Conservation (phyloP, 2,888 invertebrate species). For the Crossocerus cetratus region DNA sequence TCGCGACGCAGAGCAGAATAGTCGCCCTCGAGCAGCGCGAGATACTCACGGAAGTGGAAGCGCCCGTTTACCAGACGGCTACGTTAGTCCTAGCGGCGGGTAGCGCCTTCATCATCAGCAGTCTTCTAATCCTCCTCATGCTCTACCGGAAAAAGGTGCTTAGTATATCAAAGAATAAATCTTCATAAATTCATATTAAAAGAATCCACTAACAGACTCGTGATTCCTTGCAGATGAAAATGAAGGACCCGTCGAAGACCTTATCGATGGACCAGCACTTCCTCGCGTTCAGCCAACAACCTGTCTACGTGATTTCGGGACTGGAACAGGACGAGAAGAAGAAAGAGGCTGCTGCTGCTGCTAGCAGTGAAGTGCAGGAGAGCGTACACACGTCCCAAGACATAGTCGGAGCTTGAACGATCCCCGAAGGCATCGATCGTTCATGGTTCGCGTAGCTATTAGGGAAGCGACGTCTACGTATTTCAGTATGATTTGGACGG, state of each 20-base stretch:
- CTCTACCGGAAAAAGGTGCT: constrained; percentile 83
- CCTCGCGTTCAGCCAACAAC: constrained; percentile 81
- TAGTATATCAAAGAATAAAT: neutral
- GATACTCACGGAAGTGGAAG: constrained; percentile 83
- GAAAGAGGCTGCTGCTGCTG: constrained; percentile 44
- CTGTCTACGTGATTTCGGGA: constrained; percentile 84
- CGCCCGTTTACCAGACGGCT: constrained; percentile 85
- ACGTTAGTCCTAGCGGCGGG: constrained; percentile 87
- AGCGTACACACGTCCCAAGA: constrained; percentile 35
- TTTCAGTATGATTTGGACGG: constrained; percentile 33
- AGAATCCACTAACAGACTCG: neutral
- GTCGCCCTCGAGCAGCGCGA: constrained; percentile 83
- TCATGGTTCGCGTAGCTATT: constrained; percentile 28
- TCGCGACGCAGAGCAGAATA: constrained; percentile 75
- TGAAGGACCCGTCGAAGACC: constrained; percentile 56
- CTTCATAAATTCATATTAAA: neutral
- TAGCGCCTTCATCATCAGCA: constrained; percentile 88
- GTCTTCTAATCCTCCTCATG: constrained; percentile 86
- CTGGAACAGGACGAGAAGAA: constrained; percentile 80
- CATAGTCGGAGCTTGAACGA: constrained; percentile 32
- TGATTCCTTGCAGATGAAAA: constrained; percentile 60
- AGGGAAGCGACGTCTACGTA: constrained; percentile 34
- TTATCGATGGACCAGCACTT: constrained; percentile 77
- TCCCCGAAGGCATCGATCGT: constrained; percentile 6
- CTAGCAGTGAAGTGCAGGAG: constrained; percentile 25